Base-by-base conservation (phyloP, 2,797 vertebrate genomes). In the Sus cebifrons region DNA sequence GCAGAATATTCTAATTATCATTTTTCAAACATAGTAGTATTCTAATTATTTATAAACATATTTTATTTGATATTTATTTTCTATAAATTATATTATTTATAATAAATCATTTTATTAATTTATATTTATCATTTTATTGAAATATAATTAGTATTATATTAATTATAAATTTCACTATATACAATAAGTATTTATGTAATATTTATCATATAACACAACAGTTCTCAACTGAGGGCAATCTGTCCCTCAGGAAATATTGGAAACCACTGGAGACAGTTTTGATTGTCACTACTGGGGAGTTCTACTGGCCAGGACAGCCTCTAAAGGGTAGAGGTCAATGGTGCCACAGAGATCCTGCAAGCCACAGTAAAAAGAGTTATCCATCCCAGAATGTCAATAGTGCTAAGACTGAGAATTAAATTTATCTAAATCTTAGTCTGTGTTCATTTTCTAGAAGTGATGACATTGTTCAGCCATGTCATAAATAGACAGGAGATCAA, bases 51-150 rank as follows among this genome's bases (percentile, higher is more conserved):
- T 84, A 5, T 84, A 74, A 79, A 67, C 13, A 70, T 27, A 68
- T 70, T 90, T 86, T 78, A 77, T 68, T 91, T 91, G 91, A 67
- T 58, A 32, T 64, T 77, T 85, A 32, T 25, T 68, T 49, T 65
- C 49, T 44, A 49, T 7, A 62, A 62, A 79, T 68, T 58, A 62
- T 36, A 67, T 79, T 32, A 58, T 58, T 58, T 15, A 32, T 49
- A 32, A 79, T 36, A 15, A 79, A n/a, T 78, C 23, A 15, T 23
- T 23, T 32, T 36, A 20, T 49, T 49, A 49, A 49, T 49, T 64
- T 64, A 77, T 49, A 52, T 36, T 21, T 81, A 40, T 60, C 14
- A 23, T 32, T 60, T 62, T 83, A 29, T 70, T 29, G 27, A 71
- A 13, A 78, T 58, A 78, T 58, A 58, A 20, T 58, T 17, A 44